These are phyloP conservation scores for Lepisosteus osseus DNA, from an alignment of 2,113 vertebrate species.

Conservation along the genomic window DNA sequence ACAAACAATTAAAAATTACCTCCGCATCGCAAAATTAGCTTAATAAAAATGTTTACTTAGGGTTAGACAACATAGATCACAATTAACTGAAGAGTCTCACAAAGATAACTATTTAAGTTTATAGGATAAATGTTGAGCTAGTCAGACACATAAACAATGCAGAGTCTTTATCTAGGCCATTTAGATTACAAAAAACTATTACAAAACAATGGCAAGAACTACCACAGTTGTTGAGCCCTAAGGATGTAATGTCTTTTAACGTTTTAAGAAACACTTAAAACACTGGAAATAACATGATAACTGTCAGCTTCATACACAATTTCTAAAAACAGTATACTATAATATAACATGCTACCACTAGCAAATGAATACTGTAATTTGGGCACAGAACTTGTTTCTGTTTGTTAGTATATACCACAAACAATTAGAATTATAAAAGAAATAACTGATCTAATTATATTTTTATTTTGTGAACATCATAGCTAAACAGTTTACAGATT, in stretches of 20 bases:
- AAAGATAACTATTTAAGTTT: no score
- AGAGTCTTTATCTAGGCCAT: background rate
- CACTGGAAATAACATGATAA: slow-evolving; percentile 6
- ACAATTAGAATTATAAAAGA: background rate
- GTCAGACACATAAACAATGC: background rate
- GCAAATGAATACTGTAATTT: background rate
- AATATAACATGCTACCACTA: background rate
- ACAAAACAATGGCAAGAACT: slow-evolving; percentile 17
- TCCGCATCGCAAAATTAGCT: background rate
- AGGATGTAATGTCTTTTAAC: background rate
- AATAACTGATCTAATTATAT: background rate
- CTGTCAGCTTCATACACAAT: slow-evolving; percentile 1
- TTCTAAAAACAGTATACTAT: background rate
- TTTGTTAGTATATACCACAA: background rate
- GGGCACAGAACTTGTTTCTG: background rate
- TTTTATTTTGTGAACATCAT: background rate
- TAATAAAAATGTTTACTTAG: no score
- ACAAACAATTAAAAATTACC: background rate
- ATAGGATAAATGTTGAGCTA: background rate
- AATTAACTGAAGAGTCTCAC: no score
- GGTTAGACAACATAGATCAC: no score
- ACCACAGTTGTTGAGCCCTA: background rate
- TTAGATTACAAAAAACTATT: background rate
- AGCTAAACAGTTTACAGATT: background rate
- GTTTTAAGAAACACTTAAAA: background rate